A percentile compares a stretch with the other conserved stretches of the same genome.
Evolutionary conservation across 2,888 invertebrate genomes (phyloP).

Genomic region (Idaea dimidiata): DNA sequence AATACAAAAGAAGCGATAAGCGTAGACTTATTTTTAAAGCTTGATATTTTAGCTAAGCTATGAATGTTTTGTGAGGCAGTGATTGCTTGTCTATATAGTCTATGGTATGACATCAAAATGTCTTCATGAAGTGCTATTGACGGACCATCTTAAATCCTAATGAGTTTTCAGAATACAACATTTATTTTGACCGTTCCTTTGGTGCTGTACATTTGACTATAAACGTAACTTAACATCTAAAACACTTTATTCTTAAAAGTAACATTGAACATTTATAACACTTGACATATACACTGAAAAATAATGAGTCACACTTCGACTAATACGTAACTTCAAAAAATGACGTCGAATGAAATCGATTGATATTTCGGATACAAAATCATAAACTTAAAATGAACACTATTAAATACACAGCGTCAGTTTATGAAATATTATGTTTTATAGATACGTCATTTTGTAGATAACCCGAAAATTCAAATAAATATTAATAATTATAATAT

Average conservation of each 20-base stretch:
- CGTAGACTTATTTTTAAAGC: conserved; percentile 69
- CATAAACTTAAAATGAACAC: not conserved
- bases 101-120: conserved; percentile 42
- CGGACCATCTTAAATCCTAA: not conserved
- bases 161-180: not conserved
- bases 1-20: conserved; percentile 73
- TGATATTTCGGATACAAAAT: not conserved
- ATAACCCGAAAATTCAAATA: not conserved
- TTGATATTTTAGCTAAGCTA: conserved; percentile 70
- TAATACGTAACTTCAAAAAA: not conserved
- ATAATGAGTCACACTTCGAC: not conserved
- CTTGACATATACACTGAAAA: not conserved
- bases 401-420: not conserved
- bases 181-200: conserved; percentile 4
- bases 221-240: conserved; percentile 1
- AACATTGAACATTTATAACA: not conserved
- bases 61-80: conserved; percentile 81
- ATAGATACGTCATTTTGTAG: not conserved
- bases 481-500: not conserved
- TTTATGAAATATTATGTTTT: not conserved
- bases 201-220: conserved; percentile 3
- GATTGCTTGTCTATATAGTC: conserved; percentile 63
- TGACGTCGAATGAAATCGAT: no score
- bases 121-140: not conserved
- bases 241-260: not conserved